Base-by-base conservation (phyloP, 2,888 invertebrate species). In the Masnerella sp. region DNA sequence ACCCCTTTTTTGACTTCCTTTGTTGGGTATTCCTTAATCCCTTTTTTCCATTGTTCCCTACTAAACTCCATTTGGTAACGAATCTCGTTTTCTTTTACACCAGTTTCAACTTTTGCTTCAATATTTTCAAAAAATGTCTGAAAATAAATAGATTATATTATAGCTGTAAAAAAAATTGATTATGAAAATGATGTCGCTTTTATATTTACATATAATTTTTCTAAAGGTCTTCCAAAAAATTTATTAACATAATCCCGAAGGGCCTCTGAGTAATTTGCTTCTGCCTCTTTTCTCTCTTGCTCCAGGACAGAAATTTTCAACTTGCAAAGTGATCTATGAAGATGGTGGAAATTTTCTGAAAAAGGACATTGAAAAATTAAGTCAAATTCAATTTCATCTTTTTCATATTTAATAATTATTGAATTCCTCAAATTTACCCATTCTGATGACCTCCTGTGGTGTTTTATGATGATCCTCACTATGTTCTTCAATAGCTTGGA, bases 71-170 rank as follows among this genome's bases (percentile, higher is more conserved):
- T 92, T 89, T 99, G 98, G 89, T 96, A 99, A 84, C 98, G 96
- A 59, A 99, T 96, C 90, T 99, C 99, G 36, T 97, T 96, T 85
- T 96, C 96, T 87, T 97, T 97, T 45, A 97, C 96, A 58, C 99
- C 99, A 83, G 94, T 93, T 56, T 95, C 94, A 74, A 99, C 96
- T 86, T 95, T 95, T 75, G 93, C 94, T 88, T 97, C 94, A 58
- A 99, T 97, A 49, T 98, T 97, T 88, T 99, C 99, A 86, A 99
- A 98, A 90, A 99, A 99, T 79, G 92, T 91, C 94, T 97, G 88
- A 20, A 90, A 89, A 78, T 40, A 94, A 15, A n/a, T n/a, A n/a
- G n/a, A n/a, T n/a, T n/a, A n/a, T n/a, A n/a, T n/a, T n/a, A n/a
- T n/a, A n/a, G n/a, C n/a, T n/a, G n/a, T n/a, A n/a, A n/a, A n/a